Evolutionary conservation across 2,797 vertebrate species (phyloP), one percentile per base, ranked within the genome.

Genomic region (Gorsachius magnificus): DNA sequence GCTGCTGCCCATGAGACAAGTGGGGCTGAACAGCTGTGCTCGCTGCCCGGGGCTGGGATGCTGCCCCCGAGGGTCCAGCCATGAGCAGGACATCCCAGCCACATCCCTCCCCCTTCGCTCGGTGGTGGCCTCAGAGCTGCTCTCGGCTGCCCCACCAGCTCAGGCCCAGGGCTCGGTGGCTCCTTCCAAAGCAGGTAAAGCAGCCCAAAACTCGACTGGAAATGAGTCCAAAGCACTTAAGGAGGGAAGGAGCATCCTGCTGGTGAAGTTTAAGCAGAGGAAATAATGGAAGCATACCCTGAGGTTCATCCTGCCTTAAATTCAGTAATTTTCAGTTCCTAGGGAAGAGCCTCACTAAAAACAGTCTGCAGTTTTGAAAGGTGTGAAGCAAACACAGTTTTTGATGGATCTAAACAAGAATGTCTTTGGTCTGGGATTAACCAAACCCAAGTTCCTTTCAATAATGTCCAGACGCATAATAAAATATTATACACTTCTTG

Each of bases 1-100:
- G 8, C 43, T 35, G 53, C 53, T 60, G 53, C 54, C 69, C 5
- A 25, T 1, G 11, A 72, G 25, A 26, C 28, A 35, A n/a, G 35
- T 1, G 2, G 31, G 10, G n/a, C 46, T 24, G 31, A 45, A 45
- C 5, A 2, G 3, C 36, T 38, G 36, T 3, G 2, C 45, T 25
- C 1, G 5, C 24, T 65, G 20, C 58, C 29, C 2, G 3, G 56
- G 33, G 22, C 25, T 38, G 36, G 33, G 41, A 29, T 36, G 69
- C 35, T 29, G 50, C 26, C 45, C 41, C 41, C 29, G 48, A 17
- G 38, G 31, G 33, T 36, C 48, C 58, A 19, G 51, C 45, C 1
- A 1, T 41, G 53, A 35, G 6, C 25, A 16, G 13, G 29, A 79
- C 61, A 57, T 21, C 48, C 56, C 4, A 3, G 69, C 24, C 2